These are phyloP conservation scores for Falco novaeseelandiae DNA, from an alignment of 2,797 vertebrate species.

Conservation along the genomic window DNA sequence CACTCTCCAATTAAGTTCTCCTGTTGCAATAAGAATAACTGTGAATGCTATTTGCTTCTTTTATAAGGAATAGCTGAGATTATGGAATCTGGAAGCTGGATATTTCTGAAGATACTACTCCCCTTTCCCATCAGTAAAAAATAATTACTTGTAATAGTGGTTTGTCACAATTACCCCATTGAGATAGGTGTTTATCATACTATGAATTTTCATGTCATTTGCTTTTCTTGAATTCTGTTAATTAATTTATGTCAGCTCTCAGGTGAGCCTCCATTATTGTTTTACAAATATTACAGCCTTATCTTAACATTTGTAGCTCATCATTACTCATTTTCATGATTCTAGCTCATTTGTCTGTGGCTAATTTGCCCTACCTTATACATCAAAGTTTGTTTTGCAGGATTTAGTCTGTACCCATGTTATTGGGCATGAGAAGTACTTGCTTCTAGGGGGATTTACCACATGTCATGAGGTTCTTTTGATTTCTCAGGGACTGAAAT, in stretches of 20 bases:
- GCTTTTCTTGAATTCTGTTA: not conserved
- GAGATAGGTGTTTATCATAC: not conserved
- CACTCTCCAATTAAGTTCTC: not conserved
- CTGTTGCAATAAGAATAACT: not conserved
- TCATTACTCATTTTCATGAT: not conserved
- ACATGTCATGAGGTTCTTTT: not conserved
- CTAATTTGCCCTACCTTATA: not conserved
- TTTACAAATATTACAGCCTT: not conserved
- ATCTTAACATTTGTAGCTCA: not conserved
- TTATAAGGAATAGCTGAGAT: not conserved
- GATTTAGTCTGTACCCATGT: not conserved
- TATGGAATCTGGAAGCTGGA: not conserved
- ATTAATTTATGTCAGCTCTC: not conserved
- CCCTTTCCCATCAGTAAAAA: not conserved
- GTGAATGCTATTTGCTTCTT: not conserved
- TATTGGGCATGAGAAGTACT: not conserved
- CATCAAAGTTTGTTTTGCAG: not conserved
- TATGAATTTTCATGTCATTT: not conserved
- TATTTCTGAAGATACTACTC: not conserved
- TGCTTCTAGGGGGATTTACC: not conserved
- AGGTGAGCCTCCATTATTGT: not conserved
- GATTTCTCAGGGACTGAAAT: not conserved
- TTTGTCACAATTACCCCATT: not conserved
- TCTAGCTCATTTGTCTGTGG: not conserved
- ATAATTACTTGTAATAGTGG: not conserved